Evolutionary conservation across 2,888 invertebrate genomes (phyloP), one percentile per base, ranked within the genome.

Genomic region (Horisme vitalbata): DNA sequence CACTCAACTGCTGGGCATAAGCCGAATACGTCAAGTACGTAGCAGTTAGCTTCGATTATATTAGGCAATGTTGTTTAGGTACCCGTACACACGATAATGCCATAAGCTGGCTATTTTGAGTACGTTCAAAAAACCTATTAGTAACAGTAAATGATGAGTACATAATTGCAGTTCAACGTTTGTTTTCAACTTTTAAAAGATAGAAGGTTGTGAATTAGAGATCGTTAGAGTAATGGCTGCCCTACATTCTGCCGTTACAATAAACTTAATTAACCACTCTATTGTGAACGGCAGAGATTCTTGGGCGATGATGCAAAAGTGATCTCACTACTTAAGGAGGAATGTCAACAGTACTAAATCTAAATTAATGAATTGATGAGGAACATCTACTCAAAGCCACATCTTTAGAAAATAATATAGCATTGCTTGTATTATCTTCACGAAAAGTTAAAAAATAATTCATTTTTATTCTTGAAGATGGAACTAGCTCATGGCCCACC

Each of bases 261-360:
- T 83, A 82, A 83, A 87, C 81, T 85, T 88, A 87, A 87, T 86
- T 84, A 83, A 74, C 68, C 48, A 47, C 52, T 48, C 59, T 59
- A 69, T 71, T 74, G 74, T 73, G 24, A 35, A 33, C 62, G 63
- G 74, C 73, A 57, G 79, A 83, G 81, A 87, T 87, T 87, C 83
- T 69, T 79, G 57, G 68, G 67, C 73, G 72, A 64, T 85, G 87
- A 86, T 81, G 85, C 77, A 77, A 83, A 81, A 75, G 71, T 81
- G 79, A 83, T 77, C 76, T 84, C 79, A 79, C 70, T 72, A 59
- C 59, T 69, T 65, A 60, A 60, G 58, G 52, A 61, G 45, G 70
- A 71, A 75, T 77, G 75, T 75, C 73, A 72, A 66, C 66, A 50
- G 54, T 56, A 51, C 52, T 51, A 41, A 45, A 59, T 45, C n/a